Percentiles rank a stretch among this genome's conserved stretches.
These are phyloP conservation scores for Dexiosoma caninum DNA, from an alignment of 2,888 invertebrate species.

Conservation along the genomic window DNA sequence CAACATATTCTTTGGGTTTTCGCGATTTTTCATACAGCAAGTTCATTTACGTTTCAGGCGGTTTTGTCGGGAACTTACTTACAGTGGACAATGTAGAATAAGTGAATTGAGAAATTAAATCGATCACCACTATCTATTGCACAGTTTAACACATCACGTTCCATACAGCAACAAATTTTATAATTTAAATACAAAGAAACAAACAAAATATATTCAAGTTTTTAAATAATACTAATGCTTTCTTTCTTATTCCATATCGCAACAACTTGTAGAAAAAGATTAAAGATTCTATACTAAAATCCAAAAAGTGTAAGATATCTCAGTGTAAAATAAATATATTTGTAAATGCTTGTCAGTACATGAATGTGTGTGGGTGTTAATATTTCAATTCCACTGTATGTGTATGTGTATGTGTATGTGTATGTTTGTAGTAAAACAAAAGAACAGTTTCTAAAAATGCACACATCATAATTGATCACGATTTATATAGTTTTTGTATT, in stretches of 20 bases:
- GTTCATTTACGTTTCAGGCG: no score
- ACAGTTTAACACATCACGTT: neutral
- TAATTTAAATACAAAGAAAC: neutral
- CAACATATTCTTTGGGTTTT: no score
- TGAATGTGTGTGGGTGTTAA: constrained; percentile 18
- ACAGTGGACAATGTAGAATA: no score
- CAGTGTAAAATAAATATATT: constrained; percentile 66
- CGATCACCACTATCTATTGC: no score
- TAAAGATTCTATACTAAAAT: constrained; percentile 73
- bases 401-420: no score
- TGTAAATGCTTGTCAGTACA: no score
- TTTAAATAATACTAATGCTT: constrained; percentile 65
- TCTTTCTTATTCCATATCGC: constrained; percentile 56
- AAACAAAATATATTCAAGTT: neutral
- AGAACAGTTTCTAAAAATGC: constrained; percentile 8
- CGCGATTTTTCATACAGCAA: no score
- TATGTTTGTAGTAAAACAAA: no score
- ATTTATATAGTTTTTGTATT: no score
- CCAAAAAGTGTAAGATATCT: constrained; percentile 77
- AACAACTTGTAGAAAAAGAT: constrained; percentile 72
- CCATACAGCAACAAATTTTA: neutral
- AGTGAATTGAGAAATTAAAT: no score
- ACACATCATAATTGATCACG: constrained; percentile 18
- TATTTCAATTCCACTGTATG: no score
- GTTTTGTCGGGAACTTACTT: no score